Evolutionary conservation across 2,888 invertebrate genomes (phyloP).

Genomic region (Microchrysa polita): DNA sequence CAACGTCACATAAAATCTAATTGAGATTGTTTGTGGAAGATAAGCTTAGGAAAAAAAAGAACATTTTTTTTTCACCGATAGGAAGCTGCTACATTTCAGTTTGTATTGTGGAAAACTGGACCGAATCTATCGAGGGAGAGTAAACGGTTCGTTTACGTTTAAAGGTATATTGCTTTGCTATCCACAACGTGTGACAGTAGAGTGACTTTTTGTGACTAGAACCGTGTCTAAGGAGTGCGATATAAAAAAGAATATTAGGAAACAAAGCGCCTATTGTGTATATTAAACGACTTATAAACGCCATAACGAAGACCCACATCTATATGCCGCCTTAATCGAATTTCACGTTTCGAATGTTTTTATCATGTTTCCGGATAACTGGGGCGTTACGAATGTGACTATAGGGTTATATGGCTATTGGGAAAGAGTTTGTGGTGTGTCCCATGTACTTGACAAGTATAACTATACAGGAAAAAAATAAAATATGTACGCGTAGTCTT

Average conservation of each 20-base stretch:
- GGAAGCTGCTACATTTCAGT: not conserved
- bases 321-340: conserved; percentile 22
- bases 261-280: conserved; percentile 20
- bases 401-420: too few species aligned
- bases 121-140: too few species aligned
- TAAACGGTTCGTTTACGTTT: not conserved
- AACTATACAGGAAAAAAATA: too few species aligned
- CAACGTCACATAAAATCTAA: conserved; percentile 43
- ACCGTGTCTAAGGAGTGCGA: not conserved
- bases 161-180: not conserved
- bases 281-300: not conserved
- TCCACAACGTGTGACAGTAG: not conserved
- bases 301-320: not conserved
- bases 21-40: conserved; percentile 43
- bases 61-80: not conserved
- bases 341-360: conserved; percentile 27
- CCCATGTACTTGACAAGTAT: too few species aligned
- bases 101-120: too few species aligned
- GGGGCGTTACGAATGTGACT: too few species aligned
- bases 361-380: not conserved
- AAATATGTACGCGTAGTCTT: too few species aligned
- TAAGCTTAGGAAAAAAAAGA: conserved; percentile 14
- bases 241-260: not conserved
- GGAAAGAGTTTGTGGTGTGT: too few species aligned
- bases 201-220: not conserved